Conservation (phyloP, 2,888 invertebrate species). For the Drosophila antonietae region DNA sequence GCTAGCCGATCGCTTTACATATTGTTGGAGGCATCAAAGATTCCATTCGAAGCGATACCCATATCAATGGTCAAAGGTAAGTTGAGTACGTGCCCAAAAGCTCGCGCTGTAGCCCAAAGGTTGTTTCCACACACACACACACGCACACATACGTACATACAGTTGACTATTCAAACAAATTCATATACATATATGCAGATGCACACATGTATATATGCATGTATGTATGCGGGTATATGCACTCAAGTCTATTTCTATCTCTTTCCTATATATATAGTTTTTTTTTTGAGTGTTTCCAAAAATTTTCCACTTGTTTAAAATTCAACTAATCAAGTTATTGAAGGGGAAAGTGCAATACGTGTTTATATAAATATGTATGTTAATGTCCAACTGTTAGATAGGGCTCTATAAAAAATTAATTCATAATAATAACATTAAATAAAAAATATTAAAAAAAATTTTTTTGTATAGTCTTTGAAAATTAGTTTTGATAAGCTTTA, state of each 20-base stretch:
- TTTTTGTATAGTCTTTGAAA: neutral
- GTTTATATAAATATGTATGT: conserved; percentile 9
- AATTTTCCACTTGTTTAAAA: conserved; percentile 69
- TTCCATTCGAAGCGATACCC: conserved; percentile 88
- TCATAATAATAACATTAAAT: neutral
- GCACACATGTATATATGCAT: neutral
- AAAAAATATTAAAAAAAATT: too few relatives aligned
- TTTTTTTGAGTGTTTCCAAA: conserved; percentile 32
- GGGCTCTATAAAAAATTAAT: neutral
- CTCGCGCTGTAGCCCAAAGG: conserved; percentile 43
- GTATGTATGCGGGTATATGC: conserved; percentile 33
- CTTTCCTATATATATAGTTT: conserved; percentile 21
- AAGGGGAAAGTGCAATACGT: conserved; percentile 48
- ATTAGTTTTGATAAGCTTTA: too few relatives aligned
- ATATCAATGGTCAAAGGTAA: conserved; percentile 89
- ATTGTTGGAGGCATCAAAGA: conserved; percentile 88
- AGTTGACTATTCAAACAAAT: neutral
- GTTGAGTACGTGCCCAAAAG: conserved; percentile 59
- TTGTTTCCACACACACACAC: conserved; percentile 25
- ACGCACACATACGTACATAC: neutral
- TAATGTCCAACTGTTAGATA: conserved; percentile 4
- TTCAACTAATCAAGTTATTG: conserved; percentile 45
- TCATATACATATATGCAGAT: neutral
- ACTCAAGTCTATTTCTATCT: conserved; percentile 31
- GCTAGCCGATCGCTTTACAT: conserved; percentile 91